Evolutionary conservation across 2,113 vertebrate species (phyloP).

Genomic region (Cavia porcellus): DNA sequence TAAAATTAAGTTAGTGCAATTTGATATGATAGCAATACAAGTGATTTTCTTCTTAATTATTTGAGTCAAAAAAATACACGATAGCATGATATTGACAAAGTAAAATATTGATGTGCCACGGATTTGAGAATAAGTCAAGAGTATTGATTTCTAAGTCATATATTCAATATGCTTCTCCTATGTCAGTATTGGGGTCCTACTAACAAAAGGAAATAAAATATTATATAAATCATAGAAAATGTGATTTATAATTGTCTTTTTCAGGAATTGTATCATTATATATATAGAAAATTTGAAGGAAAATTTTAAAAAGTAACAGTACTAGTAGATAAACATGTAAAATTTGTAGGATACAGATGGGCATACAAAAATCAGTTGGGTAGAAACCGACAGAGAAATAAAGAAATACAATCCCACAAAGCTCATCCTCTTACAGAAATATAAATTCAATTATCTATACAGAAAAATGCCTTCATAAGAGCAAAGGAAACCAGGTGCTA

Average conservation of each 20-base stretch:
- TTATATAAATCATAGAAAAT: not conserved
- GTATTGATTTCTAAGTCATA: not conserved
- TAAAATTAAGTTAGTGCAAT: not conserved
- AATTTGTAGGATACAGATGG: not conserved
- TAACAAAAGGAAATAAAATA: conserved; percentile 25
- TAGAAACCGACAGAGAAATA: not conserved
- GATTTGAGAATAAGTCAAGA: not conserved
- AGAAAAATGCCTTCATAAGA: not conserved
- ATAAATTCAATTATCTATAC: not conserved
- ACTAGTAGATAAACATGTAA: not conserved
- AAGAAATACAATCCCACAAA: not conserved
- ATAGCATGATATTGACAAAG: conserved; percentile 8
- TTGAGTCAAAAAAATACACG: conserved; percentile 22
- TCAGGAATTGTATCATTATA: not conserved
- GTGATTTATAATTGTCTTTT: conserved; percentile 1
- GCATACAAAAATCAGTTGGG: not conserved
- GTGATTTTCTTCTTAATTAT: conserved; percentile 37
- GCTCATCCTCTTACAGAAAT: not conserved
- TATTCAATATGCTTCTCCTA: not conserved
- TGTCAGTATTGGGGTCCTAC: not conserved
- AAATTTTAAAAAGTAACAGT: not conserved
- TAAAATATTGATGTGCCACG: not conserved
- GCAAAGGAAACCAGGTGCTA: not conserved
- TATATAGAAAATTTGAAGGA: not conserved
- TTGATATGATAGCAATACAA: not conserved